Percentiles rank a stretch among this genome's conserved stretches.
Conservation (phyloP, 2,888 invertebrate genomes). For the Melanostoma mellinum region DNA sequence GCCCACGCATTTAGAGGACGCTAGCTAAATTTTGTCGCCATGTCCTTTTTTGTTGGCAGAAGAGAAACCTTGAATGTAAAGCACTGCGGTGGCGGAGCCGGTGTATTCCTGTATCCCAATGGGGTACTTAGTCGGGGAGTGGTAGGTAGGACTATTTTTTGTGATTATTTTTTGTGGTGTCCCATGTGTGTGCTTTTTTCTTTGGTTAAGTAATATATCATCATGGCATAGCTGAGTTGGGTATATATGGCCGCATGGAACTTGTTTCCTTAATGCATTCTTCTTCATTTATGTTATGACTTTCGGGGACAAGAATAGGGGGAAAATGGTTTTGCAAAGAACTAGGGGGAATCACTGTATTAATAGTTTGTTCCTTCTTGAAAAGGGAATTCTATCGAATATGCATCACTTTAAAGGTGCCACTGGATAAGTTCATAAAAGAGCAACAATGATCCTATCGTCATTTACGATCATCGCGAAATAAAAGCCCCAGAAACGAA, state of each 20-base stretch:
- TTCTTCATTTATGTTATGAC: constrained; percentile 43
- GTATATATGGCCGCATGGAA: constrained; percentile 35
- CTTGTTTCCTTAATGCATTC: constrained; percentile 67
- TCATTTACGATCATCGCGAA: no score
- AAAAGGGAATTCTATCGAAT: constrained; percentile 23
- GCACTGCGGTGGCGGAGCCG: constrained; percentile 25
- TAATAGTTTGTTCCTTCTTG: constrained; percentile 2
- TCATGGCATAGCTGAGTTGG: constrained; percentile 41
- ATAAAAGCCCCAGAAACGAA: no score
- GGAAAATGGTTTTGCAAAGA: neutral
- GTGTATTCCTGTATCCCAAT: constrained; percentile 41
- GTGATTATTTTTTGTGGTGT: constrained; percentile 55
- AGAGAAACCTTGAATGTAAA: constrained; percentile 58
- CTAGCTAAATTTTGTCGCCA: constrained; percentile 54
- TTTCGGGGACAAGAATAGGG: neutral
- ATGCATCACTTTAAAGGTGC: neutral
- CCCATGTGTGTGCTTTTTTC: constrained; percentile 67
- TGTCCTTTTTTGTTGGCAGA: constrained; percentile 18
- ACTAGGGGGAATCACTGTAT: constrained; percentile 13
- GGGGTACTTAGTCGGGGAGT: constrained; percentile 60
- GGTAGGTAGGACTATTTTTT: constrained; percentile 60
- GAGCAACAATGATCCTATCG: no score
- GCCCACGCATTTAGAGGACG: neutral
- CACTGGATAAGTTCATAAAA: no score
- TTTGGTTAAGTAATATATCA: constrained; percentile 61